phyloP scores from a whole-genome alignment of 2,888 invertebrate species.

The Acholoe squamosa region DNA sequence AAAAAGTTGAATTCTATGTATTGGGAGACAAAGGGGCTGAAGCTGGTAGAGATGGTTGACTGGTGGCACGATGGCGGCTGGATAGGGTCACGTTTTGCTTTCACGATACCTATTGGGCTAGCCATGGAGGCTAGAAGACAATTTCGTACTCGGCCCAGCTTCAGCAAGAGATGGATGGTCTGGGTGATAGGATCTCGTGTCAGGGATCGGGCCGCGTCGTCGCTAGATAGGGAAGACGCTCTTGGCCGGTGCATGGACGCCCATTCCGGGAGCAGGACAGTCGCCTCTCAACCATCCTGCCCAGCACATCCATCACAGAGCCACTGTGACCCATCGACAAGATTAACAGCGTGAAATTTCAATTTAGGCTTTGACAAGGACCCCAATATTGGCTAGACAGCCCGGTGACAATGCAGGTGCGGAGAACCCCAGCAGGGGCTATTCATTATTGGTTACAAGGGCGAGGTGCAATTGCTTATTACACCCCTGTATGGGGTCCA shows the following conservation, averaged over 20 bases:
- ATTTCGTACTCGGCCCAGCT: background rate
- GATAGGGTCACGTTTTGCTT: background rate
- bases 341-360: slow-evolving; percentile 41
- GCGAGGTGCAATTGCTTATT: background rate
- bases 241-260: background rate
- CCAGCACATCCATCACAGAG: background rate
- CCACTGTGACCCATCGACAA: background rate
- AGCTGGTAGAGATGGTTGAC: too few species aligned
- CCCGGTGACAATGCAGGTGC: background rate
- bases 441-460: background rate
- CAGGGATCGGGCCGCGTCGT: background rate
- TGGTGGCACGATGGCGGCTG: background rate
- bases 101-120: background rate
- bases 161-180: background rate
- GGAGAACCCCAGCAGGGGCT: background rate
- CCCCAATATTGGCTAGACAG: slow-evolving; percentile 22
- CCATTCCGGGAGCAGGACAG: background rate
- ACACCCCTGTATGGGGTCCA: too few species aligned
- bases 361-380: slow-evolving; percentile 38
- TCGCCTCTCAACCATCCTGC: background rate
- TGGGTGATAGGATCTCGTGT: background rate
- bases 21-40: too few species aligned
- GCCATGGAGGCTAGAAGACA: background rate
- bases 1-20: too few species aligned
- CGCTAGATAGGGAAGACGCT: background rate